phyloP scores from a whole-genome alignment of 2,113 vertebrate genomes.

The Phrynosoma blainvillii region DNA sequence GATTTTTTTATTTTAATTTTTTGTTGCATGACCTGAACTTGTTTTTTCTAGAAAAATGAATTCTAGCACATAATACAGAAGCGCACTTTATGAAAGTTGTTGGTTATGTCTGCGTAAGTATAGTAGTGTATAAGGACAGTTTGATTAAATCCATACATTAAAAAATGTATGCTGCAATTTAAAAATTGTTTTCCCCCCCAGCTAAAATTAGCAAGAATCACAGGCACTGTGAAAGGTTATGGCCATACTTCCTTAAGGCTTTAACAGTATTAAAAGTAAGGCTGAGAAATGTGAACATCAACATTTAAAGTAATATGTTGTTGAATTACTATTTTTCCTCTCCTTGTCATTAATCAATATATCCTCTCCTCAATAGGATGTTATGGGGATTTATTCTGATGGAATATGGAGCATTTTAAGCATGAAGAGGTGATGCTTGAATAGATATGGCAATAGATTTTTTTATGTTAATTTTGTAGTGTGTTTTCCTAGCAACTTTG shows the following conservation, averaged over 20 bases:
- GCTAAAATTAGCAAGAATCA: conserved; percentile 25
- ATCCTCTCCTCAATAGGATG: background rate
- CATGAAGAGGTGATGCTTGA: conserved; percentile 52
- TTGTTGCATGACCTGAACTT: background rate
- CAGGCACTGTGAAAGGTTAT: conserved; percentile 4
- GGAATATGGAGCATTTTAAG: conserved; percentile 51
- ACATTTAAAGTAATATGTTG: background rate
- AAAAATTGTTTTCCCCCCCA: background rate
- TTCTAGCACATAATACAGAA: conserved; percentile 31
- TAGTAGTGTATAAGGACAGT: background rate
- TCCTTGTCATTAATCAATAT: conserved; percentile 21
- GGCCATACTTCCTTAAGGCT: fast-evolving
- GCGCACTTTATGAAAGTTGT: background rate
- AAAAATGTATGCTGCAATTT: background rate
- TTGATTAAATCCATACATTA: background rate
- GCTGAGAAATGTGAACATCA: background rate
- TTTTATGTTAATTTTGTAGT: background rate
- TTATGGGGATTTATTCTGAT: conserved; percentile 28
- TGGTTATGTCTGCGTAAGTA: background rate
- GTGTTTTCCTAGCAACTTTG: conserved; percentile 33
- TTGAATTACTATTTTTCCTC: background rate
- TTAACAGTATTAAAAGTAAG: background rate
- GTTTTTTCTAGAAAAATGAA: background rate
- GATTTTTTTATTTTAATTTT: background rate
- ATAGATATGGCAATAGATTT: conserved; percentile 18